A percentile compares a stretch with the other conserved stretches of the same genome.
phyloP scores from a whole-genome alignment of 2,113 vertebrate genomes.

The Chaetops frenatus region DNA sequence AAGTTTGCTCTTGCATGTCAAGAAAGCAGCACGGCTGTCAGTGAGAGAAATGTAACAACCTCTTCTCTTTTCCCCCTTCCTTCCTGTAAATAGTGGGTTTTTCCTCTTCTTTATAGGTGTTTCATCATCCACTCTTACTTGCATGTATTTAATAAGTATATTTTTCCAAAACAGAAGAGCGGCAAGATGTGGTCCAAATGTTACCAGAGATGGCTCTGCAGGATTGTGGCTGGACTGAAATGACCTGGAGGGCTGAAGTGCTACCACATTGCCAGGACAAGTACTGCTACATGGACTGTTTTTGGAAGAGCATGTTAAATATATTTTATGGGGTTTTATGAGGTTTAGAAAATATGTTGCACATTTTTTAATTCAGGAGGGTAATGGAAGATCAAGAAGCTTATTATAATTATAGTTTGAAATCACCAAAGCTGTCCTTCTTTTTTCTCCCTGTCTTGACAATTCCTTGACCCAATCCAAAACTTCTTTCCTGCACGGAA shows the following conservation, averaged over 20 bases:
- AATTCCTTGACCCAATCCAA: background rate
- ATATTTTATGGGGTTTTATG: background rate
- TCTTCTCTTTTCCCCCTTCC: background rate
- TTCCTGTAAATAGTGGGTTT: background rate
- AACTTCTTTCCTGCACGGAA: background rate
- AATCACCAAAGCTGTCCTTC: background rate
- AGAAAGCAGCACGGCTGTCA: background rate
- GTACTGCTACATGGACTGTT: background rate
- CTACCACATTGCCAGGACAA: background rate
- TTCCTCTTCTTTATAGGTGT: background rate
- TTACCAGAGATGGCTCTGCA: background rate
- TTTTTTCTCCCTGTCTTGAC: background rate
- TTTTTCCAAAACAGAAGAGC: background rate
- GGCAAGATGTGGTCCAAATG: background rate
- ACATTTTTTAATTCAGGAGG: background rate
- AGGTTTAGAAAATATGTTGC: background rate
- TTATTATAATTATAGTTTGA: background rate
- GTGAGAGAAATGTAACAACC: background rate
- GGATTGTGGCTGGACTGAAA: background rate
- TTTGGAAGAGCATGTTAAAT: background rate
- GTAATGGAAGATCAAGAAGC: background rate
- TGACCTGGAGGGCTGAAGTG: background rate
- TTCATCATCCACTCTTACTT: background rate
- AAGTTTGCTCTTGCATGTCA: background rate
- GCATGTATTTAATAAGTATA: background rate